Evolutionary conservation across 2,113 vertebrate genomes (phyloP).

Genomic region (Pithys albifrons): DNA sequence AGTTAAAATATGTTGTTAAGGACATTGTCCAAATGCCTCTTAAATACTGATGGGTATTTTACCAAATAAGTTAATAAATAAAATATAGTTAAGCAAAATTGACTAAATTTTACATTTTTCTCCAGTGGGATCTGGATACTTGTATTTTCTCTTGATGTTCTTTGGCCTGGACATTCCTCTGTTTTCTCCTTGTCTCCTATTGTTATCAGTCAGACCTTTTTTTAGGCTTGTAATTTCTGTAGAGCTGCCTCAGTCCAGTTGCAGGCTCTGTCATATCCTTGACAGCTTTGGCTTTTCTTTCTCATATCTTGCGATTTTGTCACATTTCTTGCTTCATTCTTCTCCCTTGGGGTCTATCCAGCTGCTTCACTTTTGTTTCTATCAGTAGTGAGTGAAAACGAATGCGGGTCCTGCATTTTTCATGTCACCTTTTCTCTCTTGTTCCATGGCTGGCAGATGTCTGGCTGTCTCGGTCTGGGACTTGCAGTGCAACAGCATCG

Average conservation of each 20-base stretch:
- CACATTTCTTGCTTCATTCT: neutral
- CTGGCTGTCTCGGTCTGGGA: neutral
- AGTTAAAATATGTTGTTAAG: neutral
- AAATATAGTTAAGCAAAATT: neutral
- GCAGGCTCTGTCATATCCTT: neutral
- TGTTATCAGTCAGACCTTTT: neutral
- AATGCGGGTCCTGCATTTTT: neutral
- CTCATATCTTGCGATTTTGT: neutral
- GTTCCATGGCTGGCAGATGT: neutral
- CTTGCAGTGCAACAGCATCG: accelerated
- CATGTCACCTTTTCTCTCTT: neutral
- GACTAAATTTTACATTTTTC: neutral
- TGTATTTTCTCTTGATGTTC: neutral
- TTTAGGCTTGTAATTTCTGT: neutral
- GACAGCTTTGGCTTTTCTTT: neutral
- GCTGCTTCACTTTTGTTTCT: neutral
- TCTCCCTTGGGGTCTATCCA: neutral
- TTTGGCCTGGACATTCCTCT: neutral
- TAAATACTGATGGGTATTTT: neutral
- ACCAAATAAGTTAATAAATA: neutral
- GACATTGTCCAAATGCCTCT: neutral
- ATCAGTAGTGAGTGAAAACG: neutral
- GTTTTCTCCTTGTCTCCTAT: neutral
- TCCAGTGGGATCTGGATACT: neutral
- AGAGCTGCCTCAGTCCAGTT: neutral